These are phyloP conservation scores for Papilio polyxenes DNA, from an alignment of 1,140 invertebrate species.

Conservation along the genomic window DNA sequence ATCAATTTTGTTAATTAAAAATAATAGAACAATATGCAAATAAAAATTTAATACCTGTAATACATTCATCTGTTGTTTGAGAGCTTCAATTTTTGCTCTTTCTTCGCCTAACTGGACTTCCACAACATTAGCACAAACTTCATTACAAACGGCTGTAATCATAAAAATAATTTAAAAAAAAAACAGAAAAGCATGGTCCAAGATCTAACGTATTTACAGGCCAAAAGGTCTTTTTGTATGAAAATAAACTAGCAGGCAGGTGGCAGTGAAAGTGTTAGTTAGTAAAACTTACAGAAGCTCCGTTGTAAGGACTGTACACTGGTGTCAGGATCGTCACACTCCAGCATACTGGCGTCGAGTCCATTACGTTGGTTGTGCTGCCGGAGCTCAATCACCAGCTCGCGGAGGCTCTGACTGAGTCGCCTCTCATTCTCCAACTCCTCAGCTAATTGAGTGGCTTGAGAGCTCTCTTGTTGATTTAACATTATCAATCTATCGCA, in stretches of 20 bases:
- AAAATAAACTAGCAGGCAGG: background rate
- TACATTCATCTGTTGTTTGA: slow-evolving; percentile 65
- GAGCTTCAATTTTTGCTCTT: slow-evolving; percentile 61
- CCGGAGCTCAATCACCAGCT: slow-evolving; percentile 62
- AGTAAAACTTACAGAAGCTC: slow-evolving; percentile 63
- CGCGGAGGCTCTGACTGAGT: slow-evolving; percentile 51
- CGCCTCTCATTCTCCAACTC: slow-evolving; percentile 61
- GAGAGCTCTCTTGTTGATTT: slow-evolving; percentile 58
- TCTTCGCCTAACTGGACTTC: slow-evolving; percentile 72
- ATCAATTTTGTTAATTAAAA: background rate
- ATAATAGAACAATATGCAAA: background rate
- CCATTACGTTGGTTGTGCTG: slow-evolving; percentile 65
- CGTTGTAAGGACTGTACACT: slow-evolving; percentile 63
- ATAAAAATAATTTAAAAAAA: slow-evolving; percentile 16
- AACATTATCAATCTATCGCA: slow-evolving; percentile 64
- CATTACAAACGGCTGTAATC: slow-evolving; percentile 67
- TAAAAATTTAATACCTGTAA: slow-evolving; percentile 59
- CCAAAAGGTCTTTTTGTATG: background rate
- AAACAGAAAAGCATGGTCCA: background rate
- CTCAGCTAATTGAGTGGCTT: slow-evolving; percentile 51
- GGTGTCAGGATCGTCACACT: slow-evolving; percentile 69
- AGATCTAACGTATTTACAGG: background rate
- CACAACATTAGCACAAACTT: slow-evolving; percentile 70
- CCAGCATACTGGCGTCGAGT: slow-evolving; percentile 61
- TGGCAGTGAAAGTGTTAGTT: background rate